A percentile compares a stretch with the other conserved stretches of the same genome.
Conservation (phyloP, 1,140 invertebrate species). For the Lepidotrigona ventralis region DNA sequence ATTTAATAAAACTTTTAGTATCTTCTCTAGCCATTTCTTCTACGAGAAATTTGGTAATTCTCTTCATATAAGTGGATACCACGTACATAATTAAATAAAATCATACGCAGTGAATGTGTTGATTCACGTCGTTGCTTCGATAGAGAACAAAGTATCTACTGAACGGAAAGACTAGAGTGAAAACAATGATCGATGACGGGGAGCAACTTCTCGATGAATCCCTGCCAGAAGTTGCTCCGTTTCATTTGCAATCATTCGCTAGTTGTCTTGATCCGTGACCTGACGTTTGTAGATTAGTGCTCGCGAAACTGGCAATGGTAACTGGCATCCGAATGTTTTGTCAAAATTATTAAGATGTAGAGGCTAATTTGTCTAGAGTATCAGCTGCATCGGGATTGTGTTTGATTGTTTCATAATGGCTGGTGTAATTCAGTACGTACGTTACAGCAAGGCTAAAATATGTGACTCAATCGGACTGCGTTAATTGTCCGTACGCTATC, state of each 20-base stretch:
- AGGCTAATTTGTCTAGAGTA: constrained; percentile 2
- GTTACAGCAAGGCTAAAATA: not conserved
- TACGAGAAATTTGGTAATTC: too few species aligned
- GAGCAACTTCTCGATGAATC: not conserved
- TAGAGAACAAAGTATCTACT: too few species aligned
- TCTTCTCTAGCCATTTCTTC: too few species aligned
- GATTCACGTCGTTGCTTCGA: not conserved
- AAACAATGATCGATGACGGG: not conserved
- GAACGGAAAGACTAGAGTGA: not conserved
- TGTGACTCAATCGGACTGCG: not conserved
- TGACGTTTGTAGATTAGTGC: too few species aligned
- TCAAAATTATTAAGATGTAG: not conserved
- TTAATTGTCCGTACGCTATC: not conserved
- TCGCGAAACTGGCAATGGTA: not conserved
- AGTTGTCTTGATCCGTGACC: not conserved
- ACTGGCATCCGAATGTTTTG: not conserved
- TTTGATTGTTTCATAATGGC: not conserved
- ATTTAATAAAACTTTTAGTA: too few species aligned
- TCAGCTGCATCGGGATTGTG: not conserved
- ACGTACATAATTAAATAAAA: too few species aligned
- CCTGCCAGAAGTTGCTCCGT: constrained; percentile 16
- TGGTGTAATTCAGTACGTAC: not conserved
- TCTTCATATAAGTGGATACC: too few species aligned
- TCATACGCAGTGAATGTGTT: not conserved
- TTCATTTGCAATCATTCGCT: not conserved